Percentiles rank a stretch among this genome's conserved stretches.
Conservation (phyloP, 2,888 invertebrate species). For the Rhopalosiphum nymphaeae region DNA sequence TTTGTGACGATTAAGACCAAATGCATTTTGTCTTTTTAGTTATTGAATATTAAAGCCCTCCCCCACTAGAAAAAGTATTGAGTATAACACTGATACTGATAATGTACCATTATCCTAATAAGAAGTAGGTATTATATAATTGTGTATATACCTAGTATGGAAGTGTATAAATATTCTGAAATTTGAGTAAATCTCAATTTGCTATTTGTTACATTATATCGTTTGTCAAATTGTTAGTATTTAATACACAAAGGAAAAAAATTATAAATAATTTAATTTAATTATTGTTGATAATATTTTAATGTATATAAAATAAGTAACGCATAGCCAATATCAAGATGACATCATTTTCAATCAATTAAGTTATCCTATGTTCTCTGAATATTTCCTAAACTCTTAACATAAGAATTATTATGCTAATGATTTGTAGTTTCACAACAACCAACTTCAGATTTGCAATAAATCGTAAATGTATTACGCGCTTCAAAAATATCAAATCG, state of each 20-base stretch:
- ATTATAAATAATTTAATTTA: not conserved
- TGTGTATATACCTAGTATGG: not conserved
- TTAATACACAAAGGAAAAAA: not conserved
- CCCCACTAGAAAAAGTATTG: not conserved
- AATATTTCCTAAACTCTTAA: not conserved
- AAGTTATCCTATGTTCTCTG: not conserved
- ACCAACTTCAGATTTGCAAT: not conserved
- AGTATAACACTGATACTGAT: not conserved
- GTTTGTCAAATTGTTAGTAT: not conserved
- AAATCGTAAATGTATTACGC: not conserved
- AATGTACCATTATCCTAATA: not conserved
- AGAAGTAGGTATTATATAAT: not conserved
- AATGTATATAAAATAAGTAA: not conserved
- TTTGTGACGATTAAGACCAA: too few relatives aligned
- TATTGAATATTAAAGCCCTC: too few relatives aligned
- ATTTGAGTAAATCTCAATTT: not conserved
- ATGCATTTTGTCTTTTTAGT: too few relatives aligned
- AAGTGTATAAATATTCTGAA: not conserved
- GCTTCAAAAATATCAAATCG: not conserved
- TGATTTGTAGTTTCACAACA: not conserved
- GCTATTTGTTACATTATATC: not conserved
- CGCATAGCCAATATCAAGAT: not conserved
- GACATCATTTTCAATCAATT: not conserved
- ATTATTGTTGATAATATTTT: not conserved
- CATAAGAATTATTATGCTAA: not conserved